Base-by-base conservation (phyloP, 2,797 vertebrate genomes). In the Fringilla coelebs region DNA sequence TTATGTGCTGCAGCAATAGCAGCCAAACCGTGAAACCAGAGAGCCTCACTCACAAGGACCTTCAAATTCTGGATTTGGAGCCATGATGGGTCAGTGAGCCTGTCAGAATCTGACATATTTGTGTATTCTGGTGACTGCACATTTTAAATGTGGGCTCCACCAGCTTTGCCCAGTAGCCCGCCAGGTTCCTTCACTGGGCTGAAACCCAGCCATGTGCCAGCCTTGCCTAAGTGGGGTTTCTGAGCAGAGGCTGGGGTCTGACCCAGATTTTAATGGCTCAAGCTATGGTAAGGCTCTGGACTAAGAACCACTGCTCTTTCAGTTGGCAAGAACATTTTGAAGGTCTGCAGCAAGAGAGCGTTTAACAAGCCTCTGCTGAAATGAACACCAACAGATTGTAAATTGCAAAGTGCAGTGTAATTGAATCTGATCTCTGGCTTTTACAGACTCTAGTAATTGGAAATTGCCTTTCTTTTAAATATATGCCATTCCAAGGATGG, bases 341-440 rank as follows among this genome's bases (percentile, higher is more conserved):
- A 96, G 83, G 85, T 93, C 89, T 95, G 68, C 70, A 81, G 70
- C 34, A 92, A 91, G 78, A 92, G 60, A 89, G 70, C 60, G 67
- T 92, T 96, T 95, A 88, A 86, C 19, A 52, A 89, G 82, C 63
- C 74, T 87, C n/a, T 92, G 70, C 94, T 91, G 85, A 73, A 92
- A 95, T 57, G 88, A 84, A 63, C 73, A 93, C 73, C 95, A 96
- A 71, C 87, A 96, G 95, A 94, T 24, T 94, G 90, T 82, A 88
- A 94, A 94, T 89, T 94, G 92, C 63, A 2, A 95, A 95, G 76
- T 91, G 87, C 89, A 88, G 74, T 54, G 95, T 96, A 95, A 96
- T 91, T 94, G 91, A 94, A 96, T 95, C 95, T 92, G 91, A 90
- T 96, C 92, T 91, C 85, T 91, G 89, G 65, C 85, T 96, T 96